Evolutionary conservation across 2,113 vertebrate species (phyloP).

Genomic region (Danionella cerebrum): DNA sequence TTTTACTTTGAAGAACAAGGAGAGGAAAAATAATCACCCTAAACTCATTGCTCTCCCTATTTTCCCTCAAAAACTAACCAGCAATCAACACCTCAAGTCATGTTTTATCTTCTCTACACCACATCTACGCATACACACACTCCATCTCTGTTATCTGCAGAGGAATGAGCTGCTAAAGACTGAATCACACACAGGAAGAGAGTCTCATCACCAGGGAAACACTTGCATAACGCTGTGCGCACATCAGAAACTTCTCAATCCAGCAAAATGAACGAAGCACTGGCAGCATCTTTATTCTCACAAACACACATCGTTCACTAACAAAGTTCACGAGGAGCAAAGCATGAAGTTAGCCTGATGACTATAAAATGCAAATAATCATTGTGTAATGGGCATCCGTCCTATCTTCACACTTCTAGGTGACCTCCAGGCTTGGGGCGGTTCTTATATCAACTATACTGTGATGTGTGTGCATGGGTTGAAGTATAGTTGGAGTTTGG

Average conservation of each 20-base stretch:
- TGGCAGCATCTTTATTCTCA: neutral
- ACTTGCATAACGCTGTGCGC: neutral
- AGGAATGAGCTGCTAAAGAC: conserved; percentile 14
- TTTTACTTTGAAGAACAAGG: neutral
- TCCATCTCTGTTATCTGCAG: neutral
- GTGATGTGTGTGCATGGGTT: too few relatives aligned
- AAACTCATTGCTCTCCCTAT: neutral
- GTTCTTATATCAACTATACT: too few relatives aligned
- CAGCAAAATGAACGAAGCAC: neutral
- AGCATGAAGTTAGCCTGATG: neutral
- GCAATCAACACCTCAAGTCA: neutral
- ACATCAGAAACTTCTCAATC: neutral
- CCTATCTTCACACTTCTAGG: too few relatives aligned
- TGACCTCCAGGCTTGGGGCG: too few relatives aligned
- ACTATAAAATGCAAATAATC: neutral
- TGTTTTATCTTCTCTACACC: conserved; percentile 6
- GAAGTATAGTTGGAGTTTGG: too few relatives aligned
- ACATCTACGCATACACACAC: neutral
- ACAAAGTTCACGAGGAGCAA: neutral
- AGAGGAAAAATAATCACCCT: neutral
- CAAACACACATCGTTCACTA: neutral
- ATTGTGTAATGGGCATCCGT: too few relatives aligned
- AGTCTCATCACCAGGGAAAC: conserved; percentile 23
- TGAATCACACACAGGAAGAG: conserved; percentile 29
- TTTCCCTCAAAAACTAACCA: neutral